These are phyloP conservation scores for Artibeus jamaicensis DNA, from an alignment of 2,797 vertebrate species.

Conservation along the genomic window DNA sequence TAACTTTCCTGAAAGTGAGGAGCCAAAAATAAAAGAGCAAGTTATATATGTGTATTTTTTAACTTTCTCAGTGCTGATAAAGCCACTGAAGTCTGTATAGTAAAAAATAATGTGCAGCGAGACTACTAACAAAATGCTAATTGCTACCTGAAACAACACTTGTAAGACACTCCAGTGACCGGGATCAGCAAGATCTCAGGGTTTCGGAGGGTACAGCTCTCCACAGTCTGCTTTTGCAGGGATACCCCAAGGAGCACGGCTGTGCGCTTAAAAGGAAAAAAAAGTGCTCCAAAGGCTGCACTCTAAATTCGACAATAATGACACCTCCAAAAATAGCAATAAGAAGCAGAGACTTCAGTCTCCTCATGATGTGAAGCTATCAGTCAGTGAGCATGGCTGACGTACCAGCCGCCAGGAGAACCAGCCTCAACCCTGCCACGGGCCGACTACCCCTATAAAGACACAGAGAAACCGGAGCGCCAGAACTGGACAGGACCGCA, in stretches of 20 bases:
- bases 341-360: background rate
- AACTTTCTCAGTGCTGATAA: constrained; percentile 23
- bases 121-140: constrained; percentile 49
- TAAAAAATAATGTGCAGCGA: background rate
- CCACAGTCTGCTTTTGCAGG: background rate
- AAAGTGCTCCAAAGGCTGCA: background rate
- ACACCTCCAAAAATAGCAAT: background rate
- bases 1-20: constrained; percentile 62
- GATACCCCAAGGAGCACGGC: background rate
- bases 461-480: background rate
- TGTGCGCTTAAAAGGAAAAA: background rate
- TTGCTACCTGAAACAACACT: constrained; percentile 51
- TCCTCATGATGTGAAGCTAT: background rate
- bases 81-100: constrained; percentile 17
- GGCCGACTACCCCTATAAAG: background rate
- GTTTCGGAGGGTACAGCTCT: background rate
- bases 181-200: background rate
- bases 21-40: constrained; percentile 57
- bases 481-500: background rate
- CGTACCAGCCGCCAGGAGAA: background rate
- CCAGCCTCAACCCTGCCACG: background rate
- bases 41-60: background rate
- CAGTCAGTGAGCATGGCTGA: background rate
- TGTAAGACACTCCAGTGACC: background rate
- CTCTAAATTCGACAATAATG: constrained; percentile 6